These are phyloP conservation scores for Chrysomallon squamiferum DNA, from an alignment of 1,140 invertebrate genomes.

Conservation along the genomic window DNA sequence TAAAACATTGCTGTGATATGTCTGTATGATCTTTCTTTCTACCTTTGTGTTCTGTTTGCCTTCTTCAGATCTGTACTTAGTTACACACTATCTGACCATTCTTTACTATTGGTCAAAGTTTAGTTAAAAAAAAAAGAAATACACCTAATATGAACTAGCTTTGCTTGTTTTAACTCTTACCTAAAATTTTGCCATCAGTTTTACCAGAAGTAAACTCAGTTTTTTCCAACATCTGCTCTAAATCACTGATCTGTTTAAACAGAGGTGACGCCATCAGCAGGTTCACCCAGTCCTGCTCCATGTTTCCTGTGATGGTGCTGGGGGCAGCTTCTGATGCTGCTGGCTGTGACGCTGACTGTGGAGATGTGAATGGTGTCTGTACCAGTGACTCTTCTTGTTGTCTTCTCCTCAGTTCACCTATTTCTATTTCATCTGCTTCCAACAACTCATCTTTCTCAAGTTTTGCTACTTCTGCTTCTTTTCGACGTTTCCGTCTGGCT, in stretches of 20 bases:
- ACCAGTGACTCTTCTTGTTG: constrained; percentile 27
- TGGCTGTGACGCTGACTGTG: constrained; percentile 1
- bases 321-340: constrained; percentile 1
- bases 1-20: too few species aligned
- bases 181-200: constrained; percentile 8
- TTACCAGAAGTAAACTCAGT: constrained; percentile 15
- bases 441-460: constrained; percentile 44
- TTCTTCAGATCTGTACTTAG: too few species aligned
- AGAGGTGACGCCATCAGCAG: constrained; percentile 59
- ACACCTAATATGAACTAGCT: too few species aligned
- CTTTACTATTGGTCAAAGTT: too few species aligned
- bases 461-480: constrained; percentile 40
- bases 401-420: constrained; percentile 22
- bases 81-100: too few species aligned
- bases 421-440: constrained; percentile 37
- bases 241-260: constrained; percentile 60
- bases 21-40: too few species aligned
- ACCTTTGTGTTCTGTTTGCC: too few species aligned
- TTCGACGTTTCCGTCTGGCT: constrained; percentile 43
- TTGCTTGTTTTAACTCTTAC: too few species aligned
- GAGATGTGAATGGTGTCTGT: constrained; percentile 2
- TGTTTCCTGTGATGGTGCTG: constrained; percentile 37
- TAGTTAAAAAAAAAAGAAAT: too few species aligned
- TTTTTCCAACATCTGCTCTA: constrained; percentile 53
- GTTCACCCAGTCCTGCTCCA: constrained; percentile 57